Evolutionary conservation across 2,113 vertebrate species (phyloP).

Genomic region (Malurus elegans): DNA sequence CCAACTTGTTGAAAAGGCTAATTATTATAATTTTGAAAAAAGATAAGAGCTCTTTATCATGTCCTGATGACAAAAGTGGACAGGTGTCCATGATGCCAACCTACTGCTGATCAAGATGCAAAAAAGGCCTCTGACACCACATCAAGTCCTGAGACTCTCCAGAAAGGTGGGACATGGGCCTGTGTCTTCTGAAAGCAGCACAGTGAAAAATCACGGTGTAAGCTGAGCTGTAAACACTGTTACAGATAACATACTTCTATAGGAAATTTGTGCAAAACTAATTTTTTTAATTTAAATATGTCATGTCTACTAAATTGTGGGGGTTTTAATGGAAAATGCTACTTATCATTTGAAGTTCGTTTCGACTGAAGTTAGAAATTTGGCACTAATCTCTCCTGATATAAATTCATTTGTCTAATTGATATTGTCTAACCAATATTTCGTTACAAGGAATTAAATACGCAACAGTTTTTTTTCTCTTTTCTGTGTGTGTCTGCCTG

Average conservation of each 20-base stretch:
- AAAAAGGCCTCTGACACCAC: background rate
- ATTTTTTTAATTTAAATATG: background rate
- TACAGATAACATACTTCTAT: background rate
- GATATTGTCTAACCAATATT: background rate
- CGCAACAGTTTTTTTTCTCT: background rate
- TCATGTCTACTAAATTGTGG: background rate
- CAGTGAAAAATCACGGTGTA: background rate
- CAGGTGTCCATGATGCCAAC: background rate
- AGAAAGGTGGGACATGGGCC: accelerated
- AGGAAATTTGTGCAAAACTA: background rate
- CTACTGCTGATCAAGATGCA: background rate
- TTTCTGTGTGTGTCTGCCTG: background rate
- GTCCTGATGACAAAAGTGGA: background rate
- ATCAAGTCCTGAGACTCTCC: background rate
- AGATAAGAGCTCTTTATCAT: background rate
- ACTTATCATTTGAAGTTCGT: background rate
- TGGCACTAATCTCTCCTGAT: background rate
- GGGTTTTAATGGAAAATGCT: background rate
- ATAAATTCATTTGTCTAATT: background rate
- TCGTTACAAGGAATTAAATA: background rate
- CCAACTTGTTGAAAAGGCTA: background rate
- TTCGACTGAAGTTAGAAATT: background rate
- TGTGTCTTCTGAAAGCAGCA: background rate
- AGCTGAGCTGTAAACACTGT: background rate
- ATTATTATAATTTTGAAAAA: background rate